Conservation (phyloP, 2,888 invertebrate species). For the Tetragonisca angustula region DNA sequence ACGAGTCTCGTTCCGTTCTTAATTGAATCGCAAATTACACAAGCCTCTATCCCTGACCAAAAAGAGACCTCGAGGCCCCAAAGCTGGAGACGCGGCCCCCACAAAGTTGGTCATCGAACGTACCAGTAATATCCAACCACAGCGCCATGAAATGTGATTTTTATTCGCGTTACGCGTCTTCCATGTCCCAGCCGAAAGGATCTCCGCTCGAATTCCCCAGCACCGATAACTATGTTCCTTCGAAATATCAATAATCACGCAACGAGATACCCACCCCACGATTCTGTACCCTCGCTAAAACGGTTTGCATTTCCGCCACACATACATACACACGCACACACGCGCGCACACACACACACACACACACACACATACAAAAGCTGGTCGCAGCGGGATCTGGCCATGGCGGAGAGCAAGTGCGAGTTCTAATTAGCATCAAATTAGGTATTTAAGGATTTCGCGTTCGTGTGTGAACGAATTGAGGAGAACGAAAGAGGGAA, state of each 20-base stretch:
- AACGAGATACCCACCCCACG: background rate
- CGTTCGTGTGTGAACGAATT: constrained; percentile 66
- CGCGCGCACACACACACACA: no score
- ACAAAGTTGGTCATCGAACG: constrained; percentile 21
- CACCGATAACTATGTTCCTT: constrained; percentile 1
- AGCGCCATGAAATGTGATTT: constrained; percentile 28
- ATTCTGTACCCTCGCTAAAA: no score
- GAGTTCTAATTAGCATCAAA: constrained; percentile 80
- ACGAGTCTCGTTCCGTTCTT: constrained; percentile 15
- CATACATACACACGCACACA: background rate
- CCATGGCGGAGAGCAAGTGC: constrained; percentile 57
- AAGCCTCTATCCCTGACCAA: background rate
- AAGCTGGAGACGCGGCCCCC: background rate
- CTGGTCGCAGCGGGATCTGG: background rate
- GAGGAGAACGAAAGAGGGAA: background rate
- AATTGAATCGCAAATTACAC: constrained; percentile 38
- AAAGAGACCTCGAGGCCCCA: no score
- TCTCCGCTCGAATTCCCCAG: background rate
- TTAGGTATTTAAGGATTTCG: constrained; percentile 80
- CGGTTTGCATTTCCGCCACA: constrained; percentile 32
- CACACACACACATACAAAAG: background rate
- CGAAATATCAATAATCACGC: constrained; percentile 42
- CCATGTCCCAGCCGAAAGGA: background rate
- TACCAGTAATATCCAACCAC: background rate
- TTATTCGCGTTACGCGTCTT: constrained; percentile 21